These are phyloP conservation scores for Pachliopta kotzebuea DNA, from an alignment of 2,888 invertebrate species.

Conservation along the genomic window DNA sequence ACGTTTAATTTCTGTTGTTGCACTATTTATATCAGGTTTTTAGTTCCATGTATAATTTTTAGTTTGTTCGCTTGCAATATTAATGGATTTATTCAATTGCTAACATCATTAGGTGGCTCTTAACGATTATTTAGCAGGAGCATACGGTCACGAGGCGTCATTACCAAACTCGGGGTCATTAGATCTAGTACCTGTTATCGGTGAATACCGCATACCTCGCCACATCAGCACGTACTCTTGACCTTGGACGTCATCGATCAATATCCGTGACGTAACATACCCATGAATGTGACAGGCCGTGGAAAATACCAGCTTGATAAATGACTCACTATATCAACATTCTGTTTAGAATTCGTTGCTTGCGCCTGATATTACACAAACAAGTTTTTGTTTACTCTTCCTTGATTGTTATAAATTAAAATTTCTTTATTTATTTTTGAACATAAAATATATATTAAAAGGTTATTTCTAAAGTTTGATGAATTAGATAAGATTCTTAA, in stretches of 20 bases:
- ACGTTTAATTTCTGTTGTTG: constrained; percentile 4
- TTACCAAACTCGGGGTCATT: constrained; percentile 40
- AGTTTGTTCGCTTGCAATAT: constrained; percentile 12
- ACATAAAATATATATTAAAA: constrained; percentile 2
- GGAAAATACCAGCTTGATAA: constrained; percentile 49
- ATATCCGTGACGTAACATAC: constrained; percentile 56
- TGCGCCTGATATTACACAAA: constrained; percentile 22
- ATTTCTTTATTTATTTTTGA: constrained; percentile 1
- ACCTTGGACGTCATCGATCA: constrained; percentile 66
- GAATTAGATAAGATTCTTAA: too few species aligned
- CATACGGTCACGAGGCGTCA: constrained; percentile 38
- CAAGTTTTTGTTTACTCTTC: constrained; percentile 10
- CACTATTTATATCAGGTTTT: constrained; percentile 1
- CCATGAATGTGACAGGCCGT: constrained; percentile 39
- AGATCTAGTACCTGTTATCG: constrained; percentile 39
- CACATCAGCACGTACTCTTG: constrained; percentile 40
- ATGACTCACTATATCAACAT: constrained; percentile 44
- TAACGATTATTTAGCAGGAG: constrained; percentile 30
- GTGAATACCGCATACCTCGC: constrained; percentile 44
- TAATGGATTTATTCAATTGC: constrained; percentile 29
- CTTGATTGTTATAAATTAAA: constrained; percentile 16
- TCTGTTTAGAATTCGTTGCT: constrained; percentile 40
- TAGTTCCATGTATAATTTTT: neutral
- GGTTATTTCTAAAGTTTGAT: too few species aligned
- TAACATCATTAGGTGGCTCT: constrained; percentile 33